Conservation (phyloP, 2,797 vertebrate genomes). For the Synanceia verrucosa region DNA sequence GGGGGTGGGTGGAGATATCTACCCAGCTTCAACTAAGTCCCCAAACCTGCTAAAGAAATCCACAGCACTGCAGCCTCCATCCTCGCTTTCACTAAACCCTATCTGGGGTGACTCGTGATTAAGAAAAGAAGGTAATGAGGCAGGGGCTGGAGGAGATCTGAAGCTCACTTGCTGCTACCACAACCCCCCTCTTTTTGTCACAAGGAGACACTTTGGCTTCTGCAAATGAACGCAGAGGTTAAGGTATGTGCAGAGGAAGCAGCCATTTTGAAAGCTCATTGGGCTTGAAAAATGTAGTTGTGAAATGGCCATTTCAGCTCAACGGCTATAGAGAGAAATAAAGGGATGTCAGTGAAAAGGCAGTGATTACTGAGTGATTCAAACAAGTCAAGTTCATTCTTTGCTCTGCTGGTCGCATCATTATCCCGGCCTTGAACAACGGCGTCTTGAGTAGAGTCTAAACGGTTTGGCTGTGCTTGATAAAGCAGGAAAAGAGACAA, state of each 20-base stretch:
- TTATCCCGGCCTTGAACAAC: slow-evolving; percentile 49
- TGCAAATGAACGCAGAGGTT: slow-evolving; percentile 44
- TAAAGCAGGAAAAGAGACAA: slow-evolving; percentile 71
- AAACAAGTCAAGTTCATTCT: slow-evolving; percentile 45
- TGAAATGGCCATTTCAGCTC: slow-evolving; percentile 32
- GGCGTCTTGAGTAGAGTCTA: slow-evolving; percentile 49
- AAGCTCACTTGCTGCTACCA: slow-evolving; percentile 34
- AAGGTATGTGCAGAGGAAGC: neutral
- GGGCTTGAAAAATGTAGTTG: slow-evolving; percentile 22
- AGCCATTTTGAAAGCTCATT: slow-evolving; percentile 41
- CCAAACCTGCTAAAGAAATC: slow-evolving; percentile 52
- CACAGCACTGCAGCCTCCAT: slow-evolving; percentile 34
- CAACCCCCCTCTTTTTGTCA: slow-evolving; percentile 48
- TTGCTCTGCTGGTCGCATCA: slow-evolving; percentile 60
- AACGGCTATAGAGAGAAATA: slow-evolving; percentile 15
- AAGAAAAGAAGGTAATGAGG: slow-evolving; percentile 64
- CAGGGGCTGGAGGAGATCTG: slow-evolving; percentile 48
- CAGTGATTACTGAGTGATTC: slow-evolving; percentile 25
- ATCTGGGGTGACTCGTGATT: slow-evolving; percentile 73
- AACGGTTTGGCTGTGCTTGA: slow-evolving; percentile 68
- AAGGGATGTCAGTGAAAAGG: neutral
- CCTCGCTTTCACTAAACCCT: slow-evolving; percentile 54
- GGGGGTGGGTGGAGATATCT: slow-evolving; percentile 39
- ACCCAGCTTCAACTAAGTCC: slow-evolving; percentile 37
- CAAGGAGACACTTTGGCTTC: slow-evolving; percentile 31